Conservation (phyloP, 2,113 vertebrate species). For the Tonatia bakeri region DNA sequence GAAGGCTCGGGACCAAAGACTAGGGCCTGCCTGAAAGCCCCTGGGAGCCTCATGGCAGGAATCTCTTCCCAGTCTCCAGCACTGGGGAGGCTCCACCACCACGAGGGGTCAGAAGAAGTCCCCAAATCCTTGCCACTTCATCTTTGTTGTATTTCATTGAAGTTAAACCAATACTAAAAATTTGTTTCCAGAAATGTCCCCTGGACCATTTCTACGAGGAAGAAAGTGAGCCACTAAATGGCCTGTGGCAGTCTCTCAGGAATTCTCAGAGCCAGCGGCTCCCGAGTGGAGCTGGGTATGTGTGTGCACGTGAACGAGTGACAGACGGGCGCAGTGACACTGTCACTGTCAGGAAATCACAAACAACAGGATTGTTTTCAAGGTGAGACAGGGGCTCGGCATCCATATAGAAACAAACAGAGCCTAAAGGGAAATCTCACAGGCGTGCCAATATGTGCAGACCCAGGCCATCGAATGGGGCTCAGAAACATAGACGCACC, state of each 20-base stretch:
- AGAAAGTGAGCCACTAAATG: conserved; percentile 26
- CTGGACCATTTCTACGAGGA: conserved; percentile 6
- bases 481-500: not conserved
- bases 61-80: not conserved
- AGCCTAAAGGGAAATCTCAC: not conserved
- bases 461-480: not conserved
- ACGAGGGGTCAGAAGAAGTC: not conserved
- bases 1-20: not conserved
- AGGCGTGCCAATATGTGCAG: not conserved
- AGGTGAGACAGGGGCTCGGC: not conserved
- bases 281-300: not conserved
- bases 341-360: conserved; percentile 50
- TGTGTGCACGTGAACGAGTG: not conserved
- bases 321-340: not conserved
- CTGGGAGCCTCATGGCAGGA: not conserved
- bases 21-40: not conserved
- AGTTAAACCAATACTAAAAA: not conserved
- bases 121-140: not conserved
- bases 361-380: conserved; percentile 32
- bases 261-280: not conserved
- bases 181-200: conserved; percentile 17
- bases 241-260: not conserved
- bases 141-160: not conserved
- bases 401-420: not conserved
- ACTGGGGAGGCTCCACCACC: not conserved